A percentile compares a stretch with the other conserved stretches of the same genome.
Evolutionary conservation across 2,888 invertebrate genomes (phyloP).

Genomic region (Tolmerus cingulatus): DNA sequence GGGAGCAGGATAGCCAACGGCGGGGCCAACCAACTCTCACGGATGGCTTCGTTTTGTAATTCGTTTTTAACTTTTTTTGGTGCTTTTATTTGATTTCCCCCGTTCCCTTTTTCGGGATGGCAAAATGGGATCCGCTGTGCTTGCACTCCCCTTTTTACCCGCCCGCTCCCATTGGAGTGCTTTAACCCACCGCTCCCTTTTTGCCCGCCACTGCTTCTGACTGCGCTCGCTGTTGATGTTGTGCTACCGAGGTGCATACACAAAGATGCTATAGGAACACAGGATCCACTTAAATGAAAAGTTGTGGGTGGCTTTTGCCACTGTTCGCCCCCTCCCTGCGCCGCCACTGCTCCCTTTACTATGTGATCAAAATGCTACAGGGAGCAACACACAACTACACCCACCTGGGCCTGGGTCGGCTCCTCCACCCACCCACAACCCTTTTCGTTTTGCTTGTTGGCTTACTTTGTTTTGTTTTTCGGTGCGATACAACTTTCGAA

Average conservation of each 20-base stretch:
- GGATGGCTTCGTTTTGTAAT: slow-evolving; percentile 9
- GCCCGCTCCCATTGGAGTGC: neutral
- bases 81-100: slow-evolving; percentile 17
- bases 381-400: neutral
- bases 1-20: neutral
- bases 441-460: neutral
- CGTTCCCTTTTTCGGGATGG: neutral
- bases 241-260: neutral
- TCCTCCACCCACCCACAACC: neutral
- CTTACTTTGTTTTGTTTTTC: neutral
- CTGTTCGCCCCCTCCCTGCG: neutral
- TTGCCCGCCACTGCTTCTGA: neutral
- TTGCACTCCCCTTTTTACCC: neutral
- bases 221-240: neutral
- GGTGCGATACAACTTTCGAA: neutral
- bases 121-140: neutral
- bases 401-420: neutral
- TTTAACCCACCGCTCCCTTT: neutral
- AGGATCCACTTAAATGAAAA: slow-evolving; percentile 26
- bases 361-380: neutral
- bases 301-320: neutral
- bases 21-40: neutral
- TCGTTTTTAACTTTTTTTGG: neutral
- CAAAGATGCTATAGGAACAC: neutral
- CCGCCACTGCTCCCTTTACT: neutral